Percentiles rank a stretch among this genome's conserved stretches.
phyloP scores from a whole-genome alignment of 2,113 vertebrate species.

The Prionailurus viverrinus region DNA sequence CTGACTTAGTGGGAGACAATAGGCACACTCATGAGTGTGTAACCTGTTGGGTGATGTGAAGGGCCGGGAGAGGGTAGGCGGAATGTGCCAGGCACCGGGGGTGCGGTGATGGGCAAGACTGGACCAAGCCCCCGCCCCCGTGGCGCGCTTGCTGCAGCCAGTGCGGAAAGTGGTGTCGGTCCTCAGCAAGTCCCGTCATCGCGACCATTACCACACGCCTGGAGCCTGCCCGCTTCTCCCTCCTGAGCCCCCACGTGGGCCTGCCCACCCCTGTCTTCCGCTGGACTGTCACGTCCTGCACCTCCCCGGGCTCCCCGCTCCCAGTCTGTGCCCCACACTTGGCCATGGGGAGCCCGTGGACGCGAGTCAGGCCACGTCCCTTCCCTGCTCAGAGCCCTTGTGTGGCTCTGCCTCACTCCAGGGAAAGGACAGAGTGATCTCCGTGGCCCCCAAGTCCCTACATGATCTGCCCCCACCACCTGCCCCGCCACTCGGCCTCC shows the following conservation, averaged over 20 bases:
- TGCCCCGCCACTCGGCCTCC: accelerated
- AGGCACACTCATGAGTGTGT: accelerated
- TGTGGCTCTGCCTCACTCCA: background rate
- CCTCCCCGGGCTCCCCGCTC: background rate
- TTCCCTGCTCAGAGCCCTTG: background rate
- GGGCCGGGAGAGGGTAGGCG: background rate
- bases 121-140: background rate
- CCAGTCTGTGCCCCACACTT: background rate
- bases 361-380: background rate
- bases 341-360: background rate
- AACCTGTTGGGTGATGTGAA: background rate
- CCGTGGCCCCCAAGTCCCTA: accelerated
- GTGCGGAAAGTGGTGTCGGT: accelerated
- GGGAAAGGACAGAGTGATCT: background rate
- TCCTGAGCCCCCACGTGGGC: background rate
- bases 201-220: accelerated
- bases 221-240: background rate
- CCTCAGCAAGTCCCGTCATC: background rate
- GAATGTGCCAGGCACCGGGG: background rate
- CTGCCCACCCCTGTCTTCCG: background rate
- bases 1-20: accelerated
- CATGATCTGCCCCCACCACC: accelerated
- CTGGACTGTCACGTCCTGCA: background rate
- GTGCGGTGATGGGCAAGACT: background rate
- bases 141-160: background rate